Evolutionary conservation across 2,888 invertebrate species (phyloP).

Genomic region (Volucella bombylans): DNA sequence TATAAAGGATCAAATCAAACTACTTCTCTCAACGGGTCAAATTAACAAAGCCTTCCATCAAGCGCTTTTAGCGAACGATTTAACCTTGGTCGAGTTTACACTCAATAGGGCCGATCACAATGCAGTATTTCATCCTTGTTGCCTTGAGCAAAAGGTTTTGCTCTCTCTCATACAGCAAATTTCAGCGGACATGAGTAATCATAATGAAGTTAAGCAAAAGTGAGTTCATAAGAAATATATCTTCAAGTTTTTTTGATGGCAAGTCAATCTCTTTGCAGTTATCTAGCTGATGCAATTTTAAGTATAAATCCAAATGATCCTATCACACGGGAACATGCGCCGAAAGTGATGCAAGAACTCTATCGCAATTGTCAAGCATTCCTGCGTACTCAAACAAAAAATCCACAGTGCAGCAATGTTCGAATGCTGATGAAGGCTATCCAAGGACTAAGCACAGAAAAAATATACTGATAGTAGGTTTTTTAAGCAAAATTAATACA

Average conservation of each 20-base stretch:
- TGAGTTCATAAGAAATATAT: conserved; percentile 80
- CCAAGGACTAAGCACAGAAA: conserved; percentile 78
- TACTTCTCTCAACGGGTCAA: conserved; percentile 88
- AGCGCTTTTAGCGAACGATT: conserved; percentile 93
- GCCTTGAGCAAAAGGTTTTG: conserved; percentile 93
- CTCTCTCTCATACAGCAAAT: conserved; percentile 97
- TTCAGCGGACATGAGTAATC: conserved; percentile 92
- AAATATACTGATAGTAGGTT: conserved; percentile 56
- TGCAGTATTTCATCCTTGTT: conserved; percentile 88
- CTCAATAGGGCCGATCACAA: conserved; percentile 92
- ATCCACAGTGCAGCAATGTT: conserved; percentile 84
- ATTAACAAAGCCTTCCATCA: conserved; percentile 94
- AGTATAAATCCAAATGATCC: conserved; percentile 90
- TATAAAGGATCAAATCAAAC: conserved; percentile 87
- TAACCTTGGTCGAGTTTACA: conserved; percentile 92
- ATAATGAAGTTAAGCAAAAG: conserved; percentile 92
- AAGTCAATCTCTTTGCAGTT: conserved; percentile 84
- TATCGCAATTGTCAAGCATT: conserved; percentile 89
- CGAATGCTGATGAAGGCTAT: conserved; percentile 81
- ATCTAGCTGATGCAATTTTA: conserved; percentile 93
- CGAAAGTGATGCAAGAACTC: conserved; percentile 89
- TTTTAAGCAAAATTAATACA: conserved; percentile 13
- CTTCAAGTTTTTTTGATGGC: neutral
- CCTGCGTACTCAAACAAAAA: conserved; percentile 86
- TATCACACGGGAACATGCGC: conserved; percentile 92